Base-by-base conservation (phyloP, 1,140 invertebrate genomes). In the Euwallacea similis region DNA sequence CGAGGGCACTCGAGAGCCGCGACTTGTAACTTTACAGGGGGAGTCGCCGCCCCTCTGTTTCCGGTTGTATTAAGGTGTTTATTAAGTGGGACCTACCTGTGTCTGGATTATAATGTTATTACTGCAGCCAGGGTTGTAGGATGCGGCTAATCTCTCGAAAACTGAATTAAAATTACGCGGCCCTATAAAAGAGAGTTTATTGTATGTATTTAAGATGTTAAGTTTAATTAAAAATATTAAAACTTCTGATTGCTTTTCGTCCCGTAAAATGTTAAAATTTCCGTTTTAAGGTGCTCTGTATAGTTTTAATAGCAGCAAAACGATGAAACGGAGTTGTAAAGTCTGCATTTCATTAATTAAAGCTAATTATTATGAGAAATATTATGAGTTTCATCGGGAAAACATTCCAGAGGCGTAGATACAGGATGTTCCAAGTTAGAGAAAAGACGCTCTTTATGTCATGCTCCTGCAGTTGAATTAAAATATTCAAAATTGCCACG, bases 1-100 rank as follows among this genome's bases (percentile, higher is more conserved):
- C 56, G 21, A 69, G 64, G 72, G 72, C 72, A 69, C 72, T 73
- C 67, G 15, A 53, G 72, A 66, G 61, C 44, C 46, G 46, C 66
- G 66, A 69, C 56, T 61, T 61, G 56, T 41, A 61, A 61, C 56
- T 69, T 67, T 44, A 67, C 54, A 33, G 33, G 55, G 7, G 42
- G 42, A 11, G 41, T 6, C 7, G 50, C 11, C 46, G 47, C 16
- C 63, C 41, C 65, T 50, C 7, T 16, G 46, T 15, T 67, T 67
- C 41, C 47, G 21, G 21, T 11, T 41, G 13, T 54, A 61, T 21
- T 60, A 69, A 69, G 66, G 56, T 69, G 16, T 60, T 69, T 61
- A 69, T 60, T 67, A 67, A 66, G 50, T n/a, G n/a, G 46, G 41
- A 42, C 13, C 21, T 61, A 61, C 59, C 59, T 61, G 59, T 11